Conservation (phyloP, 2,797 vertebrate species). For the Micromesistius poutassou region DNA sequence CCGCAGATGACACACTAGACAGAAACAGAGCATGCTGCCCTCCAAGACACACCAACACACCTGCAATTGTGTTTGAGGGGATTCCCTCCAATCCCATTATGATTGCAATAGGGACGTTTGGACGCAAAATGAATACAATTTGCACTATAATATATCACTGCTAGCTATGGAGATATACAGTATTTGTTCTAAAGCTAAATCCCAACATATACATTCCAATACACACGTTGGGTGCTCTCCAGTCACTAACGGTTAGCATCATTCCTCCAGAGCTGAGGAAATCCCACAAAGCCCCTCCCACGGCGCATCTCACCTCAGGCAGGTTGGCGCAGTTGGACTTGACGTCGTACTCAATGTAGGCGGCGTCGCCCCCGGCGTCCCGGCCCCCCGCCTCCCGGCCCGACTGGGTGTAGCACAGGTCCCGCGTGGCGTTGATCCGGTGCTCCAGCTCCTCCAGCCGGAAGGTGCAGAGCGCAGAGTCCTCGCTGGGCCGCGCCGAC, state of each 20-base stretch:
- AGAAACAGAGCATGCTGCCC: too few relatives aligned
- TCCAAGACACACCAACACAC: too few relatives aligned
- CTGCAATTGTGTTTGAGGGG: too few relatives aligned
- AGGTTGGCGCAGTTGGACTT: constrained; percentile 93
- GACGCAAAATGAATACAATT: background rate
- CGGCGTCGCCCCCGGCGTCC: constrained; percentile 71
- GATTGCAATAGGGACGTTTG: too few relatives aligned
- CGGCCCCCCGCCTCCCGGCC: constrained; percentile 77
- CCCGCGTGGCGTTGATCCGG: constrained; percentile 84
- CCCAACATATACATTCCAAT: background rate
- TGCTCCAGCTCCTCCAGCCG: constrained; percentile 83
- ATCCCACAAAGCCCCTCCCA: background rate
- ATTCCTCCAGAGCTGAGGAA: too few relatives aligned
- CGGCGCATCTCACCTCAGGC: constrained; percentile 80
- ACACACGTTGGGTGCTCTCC: background rate
- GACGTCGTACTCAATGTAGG: constrained; percentile 96
- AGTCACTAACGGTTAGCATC: background rate
- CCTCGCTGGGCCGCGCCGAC: constrained; percentile 77
- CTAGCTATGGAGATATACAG: background rate
- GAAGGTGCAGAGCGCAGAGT: constrained; percentile 90
- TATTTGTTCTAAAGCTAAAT: too few relatives aligned
- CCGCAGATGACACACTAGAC: too few relatives aligned
- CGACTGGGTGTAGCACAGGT: constrained; percentile 89
- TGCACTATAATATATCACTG: background rate
- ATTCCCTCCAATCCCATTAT: too few relatives aligned